Evolutionary conservation across 1,140 invertebrate genomes (phyloP), one percentile per base, ranked within the genome.

Genomic region (Eciton burchellii): DNA sequence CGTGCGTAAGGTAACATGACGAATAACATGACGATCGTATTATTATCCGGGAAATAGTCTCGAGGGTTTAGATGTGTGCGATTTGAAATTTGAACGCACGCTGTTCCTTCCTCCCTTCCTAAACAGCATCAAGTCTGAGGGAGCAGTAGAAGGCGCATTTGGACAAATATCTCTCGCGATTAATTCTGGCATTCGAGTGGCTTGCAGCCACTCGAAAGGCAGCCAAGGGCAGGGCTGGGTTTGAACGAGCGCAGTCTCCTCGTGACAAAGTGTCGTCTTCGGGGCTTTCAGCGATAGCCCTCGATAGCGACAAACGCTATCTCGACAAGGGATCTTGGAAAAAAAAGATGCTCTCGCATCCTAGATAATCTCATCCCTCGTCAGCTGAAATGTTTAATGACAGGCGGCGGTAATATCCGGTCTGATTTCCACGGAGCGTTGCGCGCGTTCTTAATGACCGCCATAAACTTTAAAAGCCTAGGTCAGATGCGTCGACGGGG

Each of bases 391-490:
- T 74, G 54, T 29, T 62, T 74, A 49, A 74, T 24, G 12, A n/a
- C 72, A 21, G 21, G n/a, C 12, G 26, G 16, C 45, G 45, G n/a
- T n/a, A 63, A 35, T 21, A 74, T 74, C 43, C 72, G 43, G 60
- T 52, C 59, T 26, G 57, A 63, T 63, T 63, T 63, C 41, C 43
- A 63, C n/a, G n/a, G 65, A 76, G 59, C 16, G 12, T 76, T 21
- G 26, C 63, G 26, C 63, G 26, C 63, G 49, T 52, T 41, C 59
- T 11, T 76, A 65, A 76, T 21, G 60, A 65, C 57, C 45, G 19
- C 29, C 57, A 65, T 76, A 65, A 76, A 76, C n/a, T 76, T 35
- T 76, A 35, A 65, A 35, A 76, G 60, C 26, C n/a, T 41, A 76
- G 59, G 41, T 21, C 43, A n/a, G 19, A 26, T 35, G 56, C 29